Evolutionary conservation across 2,888 invertebrate genomes (phyloP), one percentile per base, ranked within the genome.

Genomic region (Heteromurus nitidus): DNA sequence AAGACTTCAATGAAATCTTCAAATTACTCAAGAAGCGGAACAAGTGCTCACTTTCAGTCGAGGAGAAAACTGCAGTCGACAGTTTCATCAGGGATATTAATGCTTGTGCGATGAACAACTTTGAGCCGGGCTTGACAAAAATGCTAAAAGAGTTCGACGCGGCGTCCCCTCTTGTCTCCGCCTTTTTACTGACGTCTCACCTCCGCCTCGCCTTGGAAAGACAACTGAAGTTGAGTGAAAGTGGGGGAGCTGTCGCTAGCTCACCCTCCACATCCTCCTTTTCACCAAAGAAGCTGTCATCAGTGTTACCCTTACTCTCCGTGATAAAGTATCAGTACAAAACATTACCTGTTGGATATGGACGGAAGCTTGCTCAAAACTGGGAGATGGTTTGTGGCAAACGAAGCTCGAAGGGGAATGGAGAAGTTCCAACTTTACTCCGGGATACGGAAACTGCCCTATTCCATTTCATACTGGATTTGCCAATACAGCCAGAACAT

Each of bases 311-410:
- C 7, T 26, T 85, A 16, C 30, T 84, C 18, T 70, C 80, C n/a
- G 79, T 76, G 0, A 26, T 85, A 22, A 77, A 84, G 28, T 58
- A 82, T 28, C 74, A 77, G 24, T 85, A 85, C 58, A 84, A 82
- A 42, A 74, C 75, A 9, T 50, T 85, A 16, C 70, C 84, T 0
- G 68, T 60, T 0, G 85, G 85, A 5, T 79, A 84, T 42, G 75
- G 47, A n/a, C 64, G 82, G n/a, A 82, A 81, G 26, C 50, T 82
- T 22, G 82, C 85, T 36, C 82, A 84, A 64, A 72, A 75, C 42
- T 85, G 85, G 85, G 85, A 84, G 55, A 73, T 74, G 53, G 73
- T 82, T 67, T 77, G 65, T 76, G 82, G 82, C 1, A 73, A 75
- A n/a, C 64, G 64, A 22, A 50, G 20, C 1, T 69, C 79, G 7